Base-by-base conservation (phyloP, 2,888 invertebrate species). In the Laspeyria flexula region DNA sequence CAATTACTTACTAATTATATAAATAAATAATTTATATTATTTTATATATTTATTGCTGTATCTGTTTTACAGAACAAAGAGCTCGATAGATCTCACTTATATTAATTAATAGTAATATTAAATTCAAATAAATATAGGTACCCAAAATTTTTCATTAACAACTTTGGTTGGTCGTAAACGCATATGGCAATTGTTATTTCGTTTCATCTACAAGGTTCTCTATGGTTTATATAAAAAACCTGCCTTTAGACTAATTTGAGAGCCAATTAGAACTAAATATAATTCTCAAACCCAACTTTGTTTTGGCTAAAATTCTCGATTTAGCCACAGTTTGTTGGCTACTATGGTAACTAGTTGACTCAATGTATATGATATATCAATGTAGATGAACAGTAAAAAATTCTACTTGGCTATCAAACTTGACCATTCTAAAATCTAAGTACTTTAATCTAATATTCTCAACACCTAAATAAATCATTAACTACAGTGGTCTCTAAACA, bases 41-140 rank as follows among this genome's bases (percentile, higher is more conserved):
- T 73, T 56, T 63, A 75, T 77, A 78, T 77, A 81, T 73, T 90
- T 91, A 91, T 91, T 91, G 90, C 90, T 91, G 89, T 81, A 75
- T 89, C 91, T 89, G 90, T 90, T 81, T 83, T 78, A 90, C 89
- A 91, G 90, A 89, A 80, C 69, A 76, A 84, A 79, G 86, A 88
- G 86, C 90, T 89, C 88, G 81, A 81, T 81, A 78, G 61, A 80
- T 89, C 85, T 88, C 86, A 88, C 88, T 86, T 85, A 84, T 47
- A 67, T 79, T 86, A 87, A 83, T 77, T 75, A 82, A 64, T 79
- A 77, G 75, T 79, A 79, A 27, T 9, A 27, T 27, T 51, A 60
- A 71, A 69, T 71, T 73, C 54, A 44, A 65, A 64, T 57, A 43
- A 60, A 56, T 42, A 50, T 55, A 68, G 18, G 18, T 18, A 18